Base-by-base conservation (phyloP, 1,140 invertebrate species). In the Camponotus vicinus region DNA sequence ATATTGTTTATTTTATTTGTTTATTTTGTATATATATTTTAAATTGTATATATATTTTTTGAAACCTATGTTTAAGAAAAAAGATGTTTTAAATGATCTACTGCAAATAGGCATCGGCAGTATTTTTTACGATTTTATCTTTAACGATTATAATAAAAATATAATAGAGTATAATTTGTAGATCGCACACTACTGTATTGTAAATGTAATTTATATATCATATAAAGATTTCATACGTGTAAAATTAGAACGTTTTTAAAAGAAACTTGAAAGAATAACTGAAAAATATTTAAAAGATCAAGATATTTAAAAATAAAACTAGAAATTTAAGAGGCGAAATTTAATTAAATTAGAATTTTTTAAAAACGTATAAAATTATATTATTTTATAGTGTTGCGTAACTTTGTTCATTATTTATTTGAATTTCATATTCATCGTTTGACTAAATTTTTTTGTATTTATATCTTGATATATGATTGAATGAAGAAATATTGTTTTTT, bases 121-220 rank as follows among this genome's bases (percentile, higher is more conserved):
- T n/a, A 27, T 34, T 70, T 80, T 45, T 52, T 52, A 42, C 21
- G 7, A 63, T 59, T 63, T 34, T 1, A 4, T 75, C 18, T 34
- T 63, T 49, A 73, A 42, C 18, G 18, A 61, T 71, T 40, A 27
- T 40, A 40, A 40, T 40, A 83, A 49, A 27, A 27, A 27, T 27
- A 27, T 18, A 27, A 59, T 34, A 40, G 7, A n/a, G 9, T 18
- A 79, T 34, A 40, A 71, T 61, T 82, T 45, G 32, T 37, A 73
- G 6, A 11, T 80, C 7, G 49, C 13, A 27, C 18, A 18, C 27
- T 40, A 49, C 1, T 82, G 34, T 45, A 6, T 82, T 82, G 55
- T 83, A 83, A 83, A 83, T 83, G 13, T 75, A 57, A 83, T 73
- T 83, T 83, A 83, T 83, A 34, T 8, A 34, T 83, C 27, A 27